Percentiles rank a stretch among this genome's conserved stretches.
Conservation (phyloP, 2,888 invertebrate species). For the Ormyrus labotus region DNA sequence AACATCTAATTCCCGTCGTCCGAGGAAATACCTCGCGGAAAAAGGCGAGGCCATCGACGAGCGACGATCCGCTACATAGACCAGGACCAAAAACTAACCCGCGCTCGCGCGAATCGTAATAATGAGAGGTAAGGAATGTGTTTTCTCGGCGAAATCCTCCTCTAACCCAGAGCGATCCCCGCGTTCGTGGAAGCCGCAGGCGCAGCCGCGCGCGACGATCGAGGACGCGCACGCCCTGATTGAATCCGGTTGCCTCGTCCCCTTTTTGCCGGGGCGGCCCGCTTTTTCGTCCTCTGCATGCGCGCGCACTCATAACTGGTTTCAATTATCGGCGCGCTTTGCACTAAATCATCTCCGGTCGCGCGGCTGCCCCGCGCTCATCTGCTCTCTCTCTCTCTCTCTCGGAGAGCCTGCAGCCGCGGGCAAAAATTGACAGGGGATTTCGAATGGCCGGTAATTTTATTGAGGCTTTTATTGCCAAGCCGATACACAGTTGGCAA, state of each 20-base stretch:
- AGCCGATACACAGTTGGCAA: background rate
- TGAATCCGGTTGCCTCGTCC: conserved; percentile 54
- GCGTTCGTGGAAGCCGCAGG: conserved; percentile 40
- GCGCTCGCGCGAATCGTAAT: conserved; percentile 11
- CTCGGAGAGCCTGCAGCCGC: background rate
- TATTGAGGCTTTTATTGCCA: background rate
- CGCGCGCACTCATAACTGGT: conserved; percentile 57
- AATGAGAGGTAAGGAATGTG: conserved; percentile 36
- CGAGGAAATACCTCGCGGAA: too few relatives aligned
- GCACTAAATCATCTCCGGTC: conserved; percentile 57
- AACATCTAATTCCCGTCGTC: too few relatives aligned
- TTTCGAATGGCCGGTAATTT: background rate
- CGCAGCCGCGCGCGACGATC: conserved; percentile 13
- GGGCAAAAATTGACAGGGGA: background rate
- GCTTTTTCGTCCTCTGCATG: conserved; percentile 56
- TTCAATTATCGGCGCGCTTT: conserved; percentile 58
- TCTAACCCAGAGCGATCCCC: background rate
- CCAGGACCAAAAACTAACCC: conserved; percentile 4
- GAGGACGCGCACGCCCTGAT: conserved; percentile 30
- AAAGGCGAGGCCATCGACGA: too few relatives aligned
- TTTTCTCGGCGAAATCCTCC: conserved; percentile 49
- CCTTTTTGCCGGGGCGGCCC: conserved; percentile 35
- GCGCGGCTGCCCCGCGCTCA: background rate
- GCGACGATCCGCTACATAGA: too few relatives aligned
- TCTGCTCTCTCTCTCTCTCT: background rate